Evolutionary conservation across 1,140 invertebrate species (phyloP).

Genomic region (Helicorthomorpha holstii): DNA sequence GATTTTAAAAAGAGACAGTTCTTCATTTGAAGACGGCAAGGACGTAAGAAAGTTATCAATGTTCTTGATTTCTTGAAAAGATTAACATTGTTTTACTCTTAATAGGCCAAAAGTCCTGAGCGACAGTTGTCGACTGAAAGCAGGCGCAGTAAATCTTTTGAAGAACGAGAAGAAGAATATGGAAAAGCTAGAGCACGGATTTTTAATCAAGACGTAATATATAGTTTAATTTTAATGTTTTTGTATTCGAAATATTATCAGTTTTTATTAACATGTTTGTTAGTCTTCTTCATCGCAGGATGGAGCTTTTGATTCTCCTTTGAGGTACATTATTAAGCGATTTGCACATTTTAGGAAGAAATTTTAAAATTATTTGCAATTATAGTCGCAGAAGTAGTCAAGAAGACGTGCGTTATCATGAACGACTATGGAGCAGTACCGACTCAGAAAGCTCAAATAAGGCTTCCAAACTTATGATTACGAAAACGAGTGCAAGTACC

Average conservation of each 20-base stretch:
- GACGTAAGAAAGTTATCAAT: constrained; percentile 12
- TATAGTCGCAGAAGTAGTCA: constrained; percentile 22
- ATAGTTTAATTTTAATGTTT: neutral
- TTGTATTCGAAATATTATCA: neutral
- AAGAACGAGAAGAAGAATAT: constrained; percentile 76
- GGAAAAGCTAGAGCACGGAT: constrained; percentile 61
- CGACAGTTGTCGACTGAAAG: constrained; percentile 41
- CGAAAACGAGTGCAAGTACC: constrained; percentile 8
- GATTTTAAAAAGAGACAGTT: constrained; percentile 64
- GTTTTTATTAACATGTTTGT: neutral
- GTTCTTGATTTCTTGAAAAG: constrained; percentile 6
- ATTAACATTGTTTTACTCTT: constrained; percentile 5
- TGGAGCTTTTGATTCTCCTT: constrained; percentile 18
- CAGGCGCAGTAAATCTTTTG: constrained; percentile 66
- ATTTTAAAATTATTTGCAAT: constrained; percentile 16
- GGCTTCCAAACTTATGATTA: constrained; percentile 5
- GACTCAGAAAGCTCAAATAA: constrained; percentile 22
- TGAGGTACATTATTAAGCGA: constrained; percentile 6
- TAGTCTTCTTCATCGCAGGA: constrained; percentile 18
- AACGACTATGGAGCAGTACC: constrained; percentile 27
- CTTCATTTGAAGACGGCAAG: constrained; percentile 51
- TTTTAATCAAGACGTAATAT: constrained; percentile 45
- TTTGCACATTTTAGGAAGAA: constrained; percentile 5
- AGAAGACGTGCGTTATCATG: constrained; percentile 23
- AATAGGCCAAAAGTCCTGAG: constrained; percentile 27